Base-by-base conservation (phyloP, 2,797 vertebrate species). In the Macropodus opercularis region DNA sequence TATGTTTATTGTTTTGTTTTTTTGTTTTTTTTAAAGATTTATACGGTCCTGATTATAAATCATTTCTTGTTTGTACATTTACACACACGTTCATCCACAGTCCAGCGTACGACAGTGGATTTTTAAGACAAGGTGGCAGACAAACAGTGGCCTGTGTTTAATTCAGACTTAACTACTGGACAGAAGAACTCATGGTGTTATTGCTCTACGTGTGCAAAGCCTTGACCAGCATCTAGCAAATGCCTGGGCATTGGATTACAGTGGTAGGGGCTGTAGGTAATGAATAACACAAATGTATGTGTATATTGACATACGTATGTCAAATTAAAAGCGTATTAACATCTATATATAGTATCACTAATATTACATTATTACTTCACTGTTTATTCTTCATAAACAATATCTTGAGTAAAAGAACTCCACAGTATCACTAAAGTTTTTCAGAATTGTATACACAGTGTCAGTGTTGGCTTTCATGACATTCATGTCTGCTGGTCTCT, bases 81-180 rank as follows among this genome's bases (percentile, higher is more conserved):
- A 4, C 46, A 53, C 42, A 36, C 36, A 18, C 40, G 31, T 83
- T 76, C 56, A 64, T 83, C 75, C 54, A 64, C 79, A 82, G 69
- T 48, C n/a, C 3, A 2, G 52, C 57, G 14, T 72, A 56, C 77
- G 83, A 72, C 79, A 82, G 47, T 27, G 23, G 46, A 31, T 83
- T 81, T 78, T 79, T 84, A 58, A 63, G 72, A 70, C 77, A 81
- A 54, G 72, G 71, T 72, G 81, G 63, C 72, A 72, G 75, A 76
- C 76, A 60, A 69, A 79, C 77, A 66, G 75, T 57, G 73, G 73
- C 65, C 72, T 59, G 50, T 53, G 0, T n/a, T n/a, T n/a, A n/a
- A n/a, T n/a, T n/a, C n/a, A n/a, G n/a, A n/a, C n/a, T n/a, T n/a
- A n/a, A n/a, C n/a, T n/a, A n/a, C n/a, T n/a, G n/a, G n/a, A n/a